Base-by-base conservation (phyloP, 1,140 invertebrate genomes). In the Teleogryllus occipitalis region DNA sequence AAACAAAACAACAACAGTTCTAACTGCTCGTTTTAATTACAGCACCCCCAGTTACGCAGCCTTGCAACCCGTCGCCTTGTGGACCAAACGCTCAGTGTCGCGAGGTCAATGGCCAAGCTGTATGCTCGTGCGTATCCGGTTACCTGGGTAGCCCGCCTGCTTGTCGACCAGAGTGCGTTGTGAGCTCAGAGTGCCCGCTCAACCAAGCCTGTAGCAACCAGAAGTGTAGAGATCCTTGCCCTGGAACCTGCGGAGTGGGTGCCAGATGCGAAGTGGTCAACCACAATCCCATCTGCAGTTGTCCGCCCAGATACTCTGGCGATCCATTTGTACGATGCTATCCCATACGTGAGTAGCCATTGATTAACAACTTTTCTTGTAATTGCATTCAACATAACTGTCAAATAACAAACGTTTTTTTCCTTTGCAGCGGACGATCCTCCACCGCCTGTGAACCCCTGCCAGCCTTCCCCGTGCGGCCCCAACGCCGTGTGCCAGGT, bases 1-100 rank as follows among this genome's bases (percentile, higher is more conserved):
- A n/a, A n/a, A n/a, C n/a, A n/a, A 6, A 88, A 92, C 54, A 90
- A 91, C 81, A 92, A 93, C 83, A 90, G 88, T 82, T 88, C 92
- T 10, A 90, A 92, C 79, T 94, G 93, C 82, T 88, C 87, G 39
- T 92, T 91, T 84, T 85, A 84, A 83, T 79, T 74, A 47, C 79
- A 79, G 74, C 75, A 15, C 47, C 65, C 54, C 72, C 21, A 47
- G 76, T 77, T 5, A 77, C 76, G 82, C 87, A 89, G 78, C 89
- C 89, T 6, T 91, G 90, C 82, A 83, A 82, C 72, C 85, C 85
- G 74, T 83, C 83, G 18, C 86, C 85, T 8, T 87, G 86, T 82
- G 86, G 86, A 15, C 79, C 82, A 2, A 85, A 86, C 75, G 86
- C 86, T 15, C 82, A 86, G 80, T 90, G 88, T 82, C 85, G 84